Evolutionary conservation across 2,888 invertebrate species (phyloP), one percentile per base, ranked within the genome.

Genomic region (Psococerastis gibbosa): DNA sequence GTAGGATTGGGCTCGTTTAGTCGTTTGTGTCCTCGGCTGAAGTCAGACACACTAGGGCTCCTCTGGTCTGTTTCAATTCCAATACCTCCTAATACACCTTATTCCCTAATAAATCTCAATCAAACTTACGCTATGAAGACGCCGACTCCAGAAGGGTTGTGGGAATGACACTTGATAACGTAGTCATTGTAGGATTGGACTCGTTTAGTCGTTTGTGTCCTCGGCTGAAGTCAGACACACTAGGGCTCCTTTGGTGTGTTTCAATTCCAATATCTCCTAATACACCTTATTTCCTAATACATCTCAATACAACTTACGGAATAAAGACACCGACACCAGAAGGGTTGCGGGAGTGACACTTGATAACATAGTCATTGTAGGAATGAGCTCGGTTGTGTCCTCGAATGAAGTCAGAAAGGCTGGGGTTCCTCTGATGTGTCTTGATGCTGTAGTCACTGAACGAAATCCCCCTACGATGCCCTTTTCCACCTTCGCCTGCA

Each of bases 271-370:
- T 20, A 6, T 31, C 42, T 5, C 42, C 32, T 8, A 42, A 18
- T n/a, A 44, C 17, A 3, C 11, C 22, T 27, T 17, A 46, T 44
- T 35, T 49, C 48, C 22, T 48, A 46, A 2, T 45, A 50, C 42
- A 45, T 45, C 38, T 11, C 13, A 33, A 27, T 31, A 16, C 8
- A 20, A 46, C n/a, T 20, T 22, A 16, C 15, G 23, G 44, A 47
- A 51, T 59, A 72, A 71, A 75, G 59, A 77, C 73, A 56, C 79
- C 68, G 49, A 76, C 74, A 45, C 73, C 71, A 42, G 82, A 82
- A 32, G 82, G 78, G 59, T 83, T 82, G 50, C 82, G 71, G 65
- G 82, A 82, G 69, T 83, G 82, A 61, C 82, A 80, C 61, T 81
- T 78, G 50, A 71, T 67, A 47, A 68, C 66, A 13, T 60, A 58